Conservation (phyloP, 2,888 invertebrate species). For the Drosophila kuntzei region DNA sequence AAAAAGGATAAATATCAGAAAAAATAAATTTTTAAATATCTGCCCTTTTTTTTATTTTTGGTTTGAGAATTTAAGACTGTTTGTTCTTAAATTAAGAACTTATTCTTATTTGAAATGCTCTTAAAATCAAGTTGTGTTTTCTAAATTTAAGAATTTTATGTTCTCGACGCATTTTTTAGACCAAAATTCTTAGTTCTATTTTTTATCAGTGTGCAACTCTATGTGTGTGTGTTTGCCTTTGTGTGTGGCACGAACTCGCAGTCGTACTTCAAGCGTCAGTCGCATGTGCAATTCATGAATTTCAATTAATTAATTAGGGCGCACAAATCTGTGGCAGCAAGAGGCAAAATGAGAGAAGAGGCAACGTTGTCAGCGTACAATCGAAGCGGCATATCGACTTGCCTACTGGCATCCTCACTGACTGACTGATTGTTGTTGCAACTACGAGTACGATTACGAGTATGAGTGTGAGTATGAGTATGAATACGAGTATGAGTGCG, state of each 20-base stretch:
- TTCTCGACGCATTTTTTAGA: too few relatives aligned
- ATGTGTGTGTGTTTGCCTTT: constrained; percentile 4
- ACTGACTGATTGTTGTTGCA: constrained; percentile 33
- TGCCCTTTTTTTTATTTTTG: too few relatives aligned
- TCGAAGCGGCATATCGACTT: constrained; percentile 69
- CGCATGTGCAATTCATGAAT: constrained; percentile 80
- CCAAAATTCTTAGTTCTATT: too few relatives aligned
- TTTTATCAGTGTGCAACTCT: too few relatives aligned
- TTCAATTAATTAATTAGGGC: constrained; percentile 81
- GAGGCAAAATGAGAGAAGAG: not conserved
- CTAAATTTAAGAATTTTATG: too few relatives aligned
- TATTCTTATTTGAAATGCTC: too few relatives aligned
- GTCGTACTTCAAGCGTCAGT: constrained; percentile 65
- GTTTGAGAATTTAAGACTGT: too few relatives aligned
- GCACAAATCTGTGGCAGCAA: constrained; percentile 69
- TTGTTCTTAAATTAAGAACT: too few relatives aligned
- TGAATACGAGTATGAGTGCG: not conserved
- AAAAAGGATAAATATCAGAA: too few relatives aligned
- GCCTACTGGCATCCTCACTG: constrained; percentile 54
- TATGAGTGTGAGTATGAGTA: not conserved
- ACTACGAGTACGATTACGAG: not conserved
- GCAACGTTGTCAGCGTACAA: constrained; percentile 50
- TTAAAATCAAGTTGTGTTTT: too few relatives aligned
- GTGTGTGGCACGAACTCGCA: constrained; percentile 20
- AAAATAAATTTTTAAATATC: too few relatives aligned